These are phyloP conservation scores for Cryptus armator DNA, from an alignment of 2,888 invertebrate genomes.

Conservation along the genomic window DNA sequence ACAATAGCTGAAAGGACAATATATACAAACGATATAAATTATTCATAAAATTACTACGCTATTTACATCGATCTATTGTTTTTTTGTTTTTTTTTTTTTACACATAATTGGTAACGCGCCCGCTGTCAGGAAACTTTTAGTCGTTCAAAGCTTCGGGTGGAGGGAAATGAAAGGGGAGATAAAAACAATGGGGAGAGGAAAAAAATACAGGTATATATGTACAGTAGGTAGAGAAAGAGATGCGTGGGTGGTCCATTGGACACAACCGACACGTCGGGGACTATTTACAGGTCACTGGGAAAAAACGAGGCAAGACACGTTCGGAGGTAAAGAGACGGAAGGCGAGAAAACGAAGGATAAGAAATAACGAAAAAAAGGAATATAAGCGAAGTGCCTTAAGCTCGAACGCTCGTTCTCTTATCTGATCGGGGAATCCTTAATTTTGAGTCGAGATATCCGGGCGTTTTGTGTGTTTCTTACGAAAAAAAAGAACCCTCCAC, in stretches of 20 bases:
- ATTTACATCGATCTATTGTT: constrained; percentile 68
- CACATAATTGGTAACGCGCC: constrained; percentile 74
- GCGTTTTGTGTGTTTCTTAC: constrained; percentile 47
- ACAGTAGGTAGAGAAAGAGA: constrained; percentile 69
- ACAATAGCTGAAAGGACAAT: constrained; percentile 30
- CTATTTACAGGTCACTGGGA: constrained; percentile 79
- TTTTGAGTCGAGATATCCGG: constrained; percentile 71
- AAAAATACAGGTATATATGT: constrained; percentile 55
- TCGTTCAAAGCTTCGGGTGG: constrained; percentile 3
- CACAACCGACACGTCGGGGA: constrained; percentile 66
- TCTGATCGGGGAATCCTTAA: constrained; percentile 81
- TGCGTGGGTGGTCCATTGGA: constrained; percentile 80
- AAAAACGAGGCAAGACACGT: constrained; percentile 69
- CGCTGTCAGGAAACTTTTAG: constrained; percentile 14
- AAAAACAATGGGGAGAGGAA: constrained; percentile 27
- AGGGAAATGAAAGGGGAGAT: constrained; percentile 33
- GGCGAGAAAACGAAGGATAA: constrained; percentile 33
- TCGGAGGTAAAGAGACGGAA: constrained; percentile 57
- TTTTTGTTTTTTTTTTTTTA: constrained; percentile 57
- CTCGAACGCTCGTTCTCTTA: constrained; percentile 71
- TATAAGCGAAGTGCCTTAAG: constrained; percentile 55
- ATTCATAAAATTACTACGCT: constrained; percentile 62
- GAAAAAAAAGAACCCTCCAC: constrained; percentile 46
- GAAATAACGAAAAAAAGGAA: constrained; percentile 28
- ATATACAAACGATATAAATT: constrained; percentile 55